Base-by-base conservation (phyloP, 2,797 vertebrate genomes). In the Clamator glandarius region DNA sequence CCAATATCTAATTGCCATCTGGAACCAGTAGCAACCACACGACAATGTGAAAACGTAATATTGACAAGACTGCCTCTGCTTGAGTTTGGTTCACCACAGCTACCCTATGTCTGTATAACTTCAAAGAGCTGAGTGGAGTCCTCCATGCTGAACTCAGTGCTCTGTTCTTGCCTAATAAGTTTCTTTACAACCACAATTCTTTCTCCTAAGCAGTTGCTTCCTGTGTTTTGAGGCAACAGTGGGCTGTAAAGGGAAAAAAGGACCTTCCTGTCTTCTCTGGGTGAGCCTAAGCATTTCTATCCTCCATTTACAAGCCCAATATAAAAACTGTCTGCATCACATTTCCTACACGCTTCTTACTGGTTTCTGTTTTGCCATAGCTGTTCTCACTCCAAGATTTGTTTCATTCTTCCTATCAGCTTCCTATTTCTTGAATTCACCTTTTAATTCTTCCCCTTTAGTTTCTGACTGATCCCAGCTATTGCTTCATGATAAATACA, bases 1-100 rank as follows among this genome's bases (percentile, higher is more conserved):
- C 67, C 77, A 90, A n/a, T 61, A 70, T n/a, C 59, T 95, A 95
- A 93, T 93, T 96, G 95, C 84, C 93, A 93, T 95, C 92, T 96
- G 93, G 95, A 96, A 94, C 26, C 74, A 63, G 94, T 77, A 94
- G 94, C 90, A 87, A 77, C 84, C 36, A 63, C 80, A 74, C 2
- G 9, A 93, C 81, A 84, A 89, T 35, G 78, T 79, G 84, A 87
- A 91, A 89, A 31, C 73, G 19, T 33, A 67, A 3, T 63, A 36
- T 7, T 48, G 62, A 63, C 86, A 84, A 92, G 62, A 21, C 51
- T 88, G 57, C 51, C 75, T 81, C 51, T 79, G 58, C 76, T 88
- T 62, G 81, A 68, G 28, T 80, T 94, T 52, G 67, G 41, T 69
- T 66, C 31, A 9, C 51, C 25, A 29, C 69, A 62, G 69, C 54